Conservation (phyloP, 92 coral and sea anemone genomes). For the Umimayanthus chanpuru region DNA sequence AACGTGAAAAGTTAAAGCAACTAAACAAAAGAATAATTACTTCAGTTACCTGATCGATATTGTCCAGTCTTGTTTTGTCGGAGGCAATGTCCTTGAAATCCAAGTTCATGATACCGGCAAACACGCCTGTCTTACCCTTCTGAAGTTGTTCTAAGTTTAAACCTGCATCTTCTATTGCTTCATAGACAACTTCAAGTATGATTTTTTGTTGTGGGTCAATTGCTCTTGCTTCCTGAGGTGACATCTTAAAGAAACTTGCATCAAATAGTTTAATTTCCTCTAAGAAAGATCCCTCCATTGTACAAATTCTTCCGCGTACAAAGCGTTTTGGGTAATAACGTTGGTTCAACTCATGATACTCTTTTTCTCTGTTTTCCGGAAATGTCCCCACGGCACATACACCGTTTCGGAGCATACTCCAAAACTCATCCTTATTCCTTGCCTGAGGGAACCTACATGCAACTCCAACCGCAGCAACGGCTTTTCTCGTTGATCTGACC, state of each 20-base stretch:
- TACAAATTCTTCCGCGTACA: constrained; percentile 44
- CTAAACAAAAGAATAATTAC: not conserved
- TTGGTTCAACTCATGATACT: constrained; percentile 13
- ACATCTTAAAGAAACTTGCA: constrained; percentile 51
- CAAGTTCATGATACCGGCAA: constrained; percentile 51
- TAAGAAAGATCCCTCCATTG: constrained; percentile 48
- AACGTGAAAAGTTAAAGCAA: not conserved
- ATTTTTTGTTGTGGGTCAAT: constrained; percentile 53
- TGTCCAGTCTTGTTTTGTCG: not conserved
- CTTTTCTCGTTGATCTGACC: not conserved
- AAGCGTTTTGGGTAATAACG: constrained; percentile 40
- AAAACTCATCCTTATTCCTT: constrained; percentile 45
- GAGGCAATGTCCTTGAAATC: constrained; percentile 10
- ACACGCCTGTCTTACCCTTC: constrained; percentile 47
- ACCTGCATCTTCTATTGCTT: constrained; percentile 60
- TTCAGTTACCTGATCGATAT: not conserved
- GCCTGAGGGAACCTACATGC: constrained; percentile 63
- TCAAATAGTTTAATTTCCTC: constrained; percentile 50
- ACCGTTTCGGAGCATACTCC: constrained; percentile 45
- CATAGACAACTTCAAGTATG: constrained; percentile 52
- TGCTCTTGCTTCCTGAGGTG: constrained; percentile 49
- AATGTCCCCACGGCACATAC: constrained; percentile 29
- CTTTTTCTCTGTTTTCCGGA: constrained; percentile 39
- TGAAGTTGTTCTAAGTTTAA: constrained; percentile 42
- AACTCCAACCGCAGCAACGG: constrained; percentile 55